Percentiles rank a stretch among this genome's conserved stretches.
Conservation (phyloP, 2,113 vertebrate species). For the Protobothrops mucrosquamatus region DNA sequence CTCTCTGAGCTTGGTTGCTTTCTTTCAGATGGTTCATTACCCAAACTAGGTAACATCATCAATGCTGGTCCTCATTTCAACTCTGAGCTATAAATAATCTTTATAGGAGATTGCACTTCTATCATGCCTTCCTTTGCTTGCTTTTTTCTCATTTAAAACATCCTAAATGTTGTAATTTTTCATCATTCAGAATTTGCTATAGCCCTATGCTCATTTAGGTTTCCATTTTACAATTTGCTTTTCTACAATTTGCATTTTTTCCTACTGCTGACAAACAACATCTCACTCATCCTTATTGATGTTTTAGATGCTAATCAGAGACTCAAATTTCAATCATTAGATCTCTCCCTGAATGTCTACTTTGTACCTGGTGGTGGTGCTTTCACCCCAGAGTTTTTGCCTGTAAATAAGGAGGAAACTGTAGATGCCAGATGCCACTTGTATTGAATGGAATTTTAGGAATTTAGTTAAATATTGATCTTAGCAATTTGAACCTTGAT, state of each 20-base stretch:
- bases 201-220: neutral
- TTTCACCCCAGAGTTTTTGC: neutral
- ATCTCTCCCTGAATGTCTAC: neutral
- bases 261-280: neutral
- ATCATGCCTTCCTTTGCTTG: neutral
- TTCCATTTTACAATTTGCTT: neutral
- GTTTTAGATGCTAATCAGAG: neutral
- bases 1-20: neutral
- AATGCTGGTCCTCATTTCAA: neutral
- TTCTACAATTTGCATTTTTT: no score
- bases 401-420: neutral
- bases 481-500: constrained; percentile 56
- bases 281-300: neutral
- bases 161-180: neutral
- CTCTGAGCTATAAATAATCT: neutral
- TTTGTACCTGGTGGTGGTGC: neutral
- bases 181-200: neutral
- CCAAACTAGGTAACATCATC: neutral
- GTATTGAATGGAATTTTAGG: constrained; percentile 53
- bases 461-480: constrained; percentile 63
- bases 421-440: constrained; percentile 14
- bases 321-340: neutral
- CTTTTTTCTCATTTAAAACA: neutral
- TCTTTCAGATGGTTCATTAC: neutral
- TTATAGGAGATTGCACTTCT: neutral